Evolutionary conservation across 2,888 invertebrate genomes (phyloP).

Genomic region (Cryptocheilus praepositus): DNA sequence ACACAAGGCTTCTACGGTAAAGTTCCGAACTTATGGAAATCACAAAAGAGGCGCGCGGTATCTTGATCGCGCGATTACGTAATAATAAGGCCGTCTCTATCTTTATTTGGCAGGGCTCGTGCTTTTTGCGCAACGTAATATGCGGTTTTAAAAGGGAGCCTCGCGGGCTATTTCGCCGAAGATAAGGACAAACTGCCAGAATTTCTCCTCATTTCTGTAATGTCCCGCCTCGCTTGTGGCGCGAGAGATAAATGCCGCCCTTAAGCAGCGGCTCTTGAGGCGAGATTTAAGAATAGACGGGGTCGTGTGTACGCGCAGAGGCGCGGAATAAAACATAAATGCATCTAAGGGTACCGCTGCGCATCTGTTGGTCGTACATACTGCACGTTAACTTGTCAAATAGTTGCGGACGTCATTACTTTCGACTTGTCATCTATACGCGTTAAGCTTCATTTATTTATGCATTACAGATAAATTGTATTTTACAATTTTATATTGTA

Average conservation of each 20-base stretch:
- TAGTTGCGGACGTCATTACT: too few relatives aligned
- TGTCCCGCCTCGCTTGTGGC: constrained; percentile 31
- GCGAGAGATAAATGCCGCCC: constrained; percentile 52
- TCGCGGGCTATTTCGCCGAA: constrained; percentile 18
- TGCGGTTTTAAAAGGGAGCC: constrained; percentile 14
- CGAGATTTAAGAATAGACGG: constrained; percentile 46
- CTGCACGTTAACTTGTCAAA: too few relatives aligned
- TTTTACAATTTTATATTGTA: too few relatives aligned
- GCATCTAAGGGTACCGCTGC: too few relatives aligned
- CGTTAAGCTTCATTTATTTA: too few relatives aligned
- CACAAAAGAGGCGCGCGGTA: too few relatives aligned
- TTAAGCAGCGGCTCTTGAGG: constrained; percentile 50
- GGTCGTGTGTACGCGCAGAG: constrained; percentile 11
- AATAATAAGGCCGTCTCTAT: neutral
- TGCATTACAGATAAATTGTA: too few relatives aligned
- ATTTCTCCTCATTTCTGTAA: constrained; percentile 54
- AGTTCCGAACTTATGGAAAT: too few relatives aligned
- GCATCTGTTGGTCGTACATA: too few relatives aligned
- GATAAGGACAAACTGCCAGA: constrained; percentile 55
- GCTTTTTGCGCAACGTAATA: constrained; percentile 29
- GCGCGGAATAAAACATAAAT: too few relatives aligned
- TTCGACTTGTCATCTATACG: too few relatives aligned
- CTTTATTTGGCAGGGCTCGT: neutral
- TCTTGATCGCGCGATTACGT: neutral
- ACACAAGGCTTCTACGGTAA: too few relatives aligned